Evolutionary conservation across 1,140 invertebrate species (phyloP).

Genomic region (Drosophila equinoxialis): DNA sequence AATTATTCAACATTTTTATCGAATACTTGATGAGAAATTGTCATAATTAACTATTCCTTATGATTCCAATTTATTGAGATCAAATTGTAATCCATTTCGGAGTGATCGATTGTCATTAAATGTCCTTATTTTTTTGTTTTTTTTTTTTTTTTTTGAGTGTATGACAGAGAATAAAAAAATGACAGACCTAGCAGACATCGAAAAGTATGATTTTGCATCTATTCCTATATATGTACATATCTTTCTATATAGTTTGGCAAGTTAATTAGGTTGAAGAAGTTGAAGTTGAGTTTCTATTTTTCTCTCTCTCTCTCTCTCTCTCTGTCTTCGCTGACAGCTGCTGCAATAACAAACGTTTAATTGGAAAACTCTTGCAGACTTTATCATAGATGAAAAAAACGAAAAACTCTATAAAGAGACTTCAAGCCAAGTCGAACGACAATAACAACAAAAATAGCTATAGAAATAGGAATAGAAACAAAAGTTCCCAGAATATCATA

Average conservation of each 20-base stretch:
- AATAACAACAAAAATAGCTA: not conserved
- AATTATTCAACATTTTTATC: no score
- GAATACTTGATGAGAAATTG: no score
- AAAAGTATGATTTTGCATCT: slow-evolving; percentile 18
- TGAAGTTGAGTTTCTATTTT: slow-evolving; percentile 5
- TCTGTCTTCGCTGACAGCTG: slow-evolving; percentile 30
- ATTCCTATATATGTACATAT: slow-evolving; percentile 7
- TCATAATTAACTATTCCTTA: no score
- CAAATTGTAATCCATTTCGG: not conserved
- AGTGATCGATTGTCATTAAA: not conserved
- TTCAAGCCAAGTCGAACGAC: slow-evolving; percentile 9
- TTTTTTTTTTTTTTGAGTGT: not conserved
- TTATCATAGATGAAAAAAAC: no score
- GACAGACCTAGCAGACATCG: slow-evolving; percentile 10
- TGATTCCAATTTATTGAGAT: no score
- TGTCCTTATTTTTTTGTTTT: not conserved
- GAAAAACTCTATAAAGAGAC: slow-evolving; percentile 1
- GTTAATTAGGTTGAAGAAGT: slow-evolving; percentile 61
- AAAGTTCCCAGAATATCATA: slow-evolving; percentile 9
- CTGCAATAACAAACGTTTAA: slow-evolving; percentile 42
- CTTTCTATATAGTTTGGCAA: slow-evolving; percentile 26
- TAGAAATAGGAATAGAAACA: not conserved
- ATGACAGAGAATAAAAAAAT: not conserved
- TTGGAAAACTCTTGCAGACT: slow-evolving; percentile 44
- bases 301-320: no score